These are phyloP conservation scores for Stegastes partitus DNA, from an alignment of 2,113 vertebrate genomes.

Conservation along the genomic window DNA sequence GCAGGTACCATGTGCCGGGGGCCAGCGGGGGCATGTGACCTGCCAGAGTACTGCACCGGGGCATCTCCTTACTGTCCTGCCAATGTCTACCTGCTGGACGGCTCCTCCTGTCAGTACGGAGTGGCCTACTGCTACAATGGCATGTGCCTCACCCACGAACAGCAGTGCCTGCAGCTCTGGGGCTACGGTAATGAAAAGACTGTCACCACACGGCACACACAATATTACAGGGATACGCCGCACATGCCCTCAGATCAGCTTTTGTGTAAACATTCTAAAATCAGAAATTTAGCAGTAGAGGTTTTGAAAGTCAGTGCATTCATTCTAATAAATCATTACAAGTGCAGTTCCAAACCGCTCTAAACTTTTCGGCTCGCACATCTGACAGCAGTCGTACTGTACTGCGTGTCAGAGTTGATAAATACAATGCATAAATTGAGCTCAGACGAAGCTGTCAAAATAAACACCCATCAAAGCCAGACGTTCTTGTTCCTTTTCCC, in stretches of 20 bases:
- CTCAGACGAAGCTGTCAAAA: slow-evolving; percentile 1
- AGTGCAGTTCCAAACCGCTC: too few relatives aligned
- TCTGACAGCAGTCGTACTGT: not conserved
- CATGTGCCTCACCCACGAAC: slow-evolving; percentile 93
- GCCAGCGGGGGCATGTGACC: slow-evolving; percentile 90
- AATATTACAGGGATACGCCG: not conserved
- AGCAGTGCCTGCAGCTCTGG: slow-evolving; percentile 95
- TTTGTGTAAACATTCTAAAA: slow-evolving; percentile 6
- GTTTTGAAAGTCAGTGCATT: not conserved
- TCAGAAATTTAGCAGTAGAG: not conserved
- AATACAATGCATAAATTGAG: not conserved
- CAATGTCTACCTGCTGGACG: slow-evolving; percentile 93
- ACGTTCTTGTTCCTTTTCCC: slow-evolving; percentile 1
- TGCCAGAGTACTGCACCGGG: slow-evolving; percentile 95
- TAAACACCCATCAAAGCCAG: slow-evolving; percentile 17
- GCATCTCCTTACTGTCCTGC: slow-evolving; percentile 90
- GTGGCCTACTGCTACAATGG: slow-evolving; percentile 92
- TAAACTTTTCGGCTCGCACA: not conserved
- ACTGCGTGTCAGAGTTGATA: slow-evolving; percentile 13
- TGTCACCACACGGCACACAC: not conserved
- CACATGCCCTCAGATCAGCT: not conserved
- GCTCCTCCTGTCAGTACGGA: slow-evolving; percentile 87
- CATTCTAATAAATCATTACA: not conserved
- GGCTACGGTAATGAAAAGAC: slow-evolving; percentile 86
- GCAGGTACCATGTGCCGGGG: slow-evolving; percentile 90